Evolutionary conservation across 2,888 invertebrate species (phyloP).

Genomic region (Latrodectus elegans): DNA sequence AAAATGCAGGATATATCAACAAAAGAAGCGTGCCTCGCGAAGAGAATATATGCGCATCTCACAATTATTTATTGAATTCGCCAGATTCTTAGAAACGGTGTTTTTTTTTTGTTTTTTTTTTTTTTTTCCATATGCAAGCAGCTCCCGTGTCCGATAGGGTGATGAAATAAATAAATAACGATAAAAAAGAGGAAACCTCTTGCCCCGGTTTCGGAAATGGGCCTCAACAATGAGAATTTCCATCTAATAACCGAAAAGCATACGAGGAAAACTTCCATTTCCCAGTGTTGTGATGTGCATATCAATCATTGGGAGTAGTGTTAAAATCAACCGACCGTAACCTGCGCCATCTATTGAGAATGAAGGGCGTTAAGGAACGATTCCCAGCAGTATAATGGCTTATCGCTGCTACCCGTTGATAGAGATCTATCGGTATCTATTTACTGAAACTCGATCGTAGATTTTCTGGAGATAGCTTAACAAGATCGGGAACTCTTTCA

Average conservation of each 20-base stretch:
- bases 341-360: conserved; percentile 53
- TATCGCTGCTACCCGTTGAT: neutral
- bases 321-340: conserved; percentile 26
- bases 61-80: conserved; percentile 50
- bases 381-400: neutral
- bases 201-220: conserved; percentile 47
- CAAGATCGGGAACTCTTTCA: no score
- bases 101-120: no score
- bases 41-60: neutral
- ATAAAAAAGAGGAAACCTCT: conserved; percentile 30
- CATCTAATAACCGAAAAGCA: conserved; percentile 44
- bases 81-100: conserved; percentile 24
- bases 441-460: neutral
- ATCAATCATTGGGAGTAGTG: conserved; percentile 19
- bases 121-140: conserved; percentile 14
- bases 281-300: conserved; percentile 38
- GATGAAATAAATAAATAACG: conserved; percentile 5
- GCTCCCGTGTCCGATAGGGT: neutral
- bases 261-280: conserved; percentile 46
- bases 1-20: conserved; percentile 1
- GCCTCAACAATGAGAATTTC: conserved; percentile 51
- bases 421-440: neutral
- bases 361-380: conserved; percentile 14
- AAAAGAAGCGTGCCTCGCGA: neutral
- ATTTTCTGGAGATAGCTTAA: no score